Base-by-base conservation (phyloP, 2,888 invertebrate genomes). In the Mamestra brassicae region DNA sequence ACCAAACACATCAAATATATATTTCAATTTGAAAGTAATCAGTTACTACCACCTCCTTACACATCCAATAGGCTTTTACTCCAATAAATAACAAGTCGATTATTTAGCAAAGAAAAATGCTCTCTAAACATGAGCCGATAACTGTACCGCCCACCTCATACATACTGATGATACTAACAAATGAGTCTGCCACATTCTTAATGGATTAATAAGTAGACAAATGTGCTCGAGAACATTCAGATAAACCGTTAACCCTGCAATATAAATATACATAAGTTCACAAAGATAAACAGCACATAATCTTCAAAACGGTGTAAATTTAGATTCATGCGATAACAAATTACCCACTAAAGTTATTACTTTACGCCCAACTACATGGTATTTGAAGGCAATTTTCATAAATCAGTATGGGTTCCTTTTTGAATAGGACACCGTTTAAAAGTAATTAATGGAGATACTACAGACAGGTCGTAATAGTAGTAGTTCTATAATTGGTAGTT, bases 141-240 rank as follows among this genome's bases (percentile, higher is more conserved):
- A 72, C 71, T 75, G 68, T 80, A 60, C 42, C 71, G 36, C 63
- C 69, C 54, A 74, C 63, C 57, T 71, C 55, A 79, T 52, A 64
- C 58, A 67, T 62, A 73, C 52, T 67, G 63, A 64, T 76, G 81
- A 76, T 17, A 57, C n/a, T 72, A 70, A 74, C 70, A 67, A 71
- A 83, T 85, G 71, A 61, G 45, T 34, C 70, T 73, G 76, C 61
- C 83, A 75, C 47, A 61, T 45, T 67, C 61, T 34, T 85, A 85
- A 84, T 85, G 71, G 82, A 71, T 79, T 85, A 64, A 70, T 82
- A 78, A 76, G 74, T 60, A 75, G 78, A 85, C 74, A 85, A 85
- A 84, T 78, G 65, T 71, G 55, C 60, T 50, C 36, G 67, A 60
- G 52, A 52, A 70, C 38, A 66, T 68, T 58, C 52, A 64, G 15